Evolutionary conservation across 2,888 invertebrate genomes (phyloP).

Genomic region (Eupeodes luniger): DNA sequence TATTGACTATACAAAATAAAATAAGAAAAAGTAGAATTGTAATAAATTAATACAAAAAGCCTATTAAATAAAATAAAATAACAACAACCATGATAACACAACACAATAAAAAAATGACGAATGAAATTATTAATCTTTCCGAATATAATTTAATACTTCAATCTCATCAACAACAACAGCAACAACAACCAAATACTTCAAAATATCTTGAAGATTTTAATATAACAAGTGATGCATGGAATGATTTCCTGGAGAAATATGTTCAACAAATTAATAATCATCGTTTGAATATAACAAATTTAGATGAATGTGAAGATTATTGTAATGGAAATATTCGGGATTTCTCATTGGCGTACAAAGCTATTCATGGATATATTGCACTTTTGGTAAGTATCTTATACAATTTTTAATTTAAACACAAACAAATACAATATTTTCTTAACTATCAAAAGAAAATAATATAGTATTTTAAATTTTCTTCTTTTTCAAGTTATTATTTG

Average conservation of each 20-base stretch:
- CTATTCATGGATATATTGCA: conserved; percentile 93
- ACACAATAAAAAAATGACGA: conserved; percentile 65
- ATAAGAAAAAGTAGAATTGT: not conserved
- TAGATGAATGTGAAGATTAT: conserved; percentile 84
- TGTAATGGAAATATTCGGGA: conserved; percentile 87
- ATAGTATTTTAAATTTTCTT: too few relatives aligned
- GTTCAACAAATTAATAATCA: conserved; percentile 75
- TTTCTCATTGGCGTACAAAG: conserved; percentile 87
- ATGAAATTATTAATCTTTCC: conserved; percentile 58
- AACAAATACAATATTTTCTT: too few relatives aligned
- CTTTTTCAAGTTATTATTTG: too few relatives aligned
- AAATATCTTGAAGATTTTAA: conserved; percentile 73
- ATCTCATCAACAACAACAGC: conserved; percentile 44
- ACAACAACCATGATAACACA: conserved; percentile 52
- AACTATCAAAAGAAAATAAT: not conserved
- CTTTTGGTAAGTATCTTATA: conserved; percentile 87
- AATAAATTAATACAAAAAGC: not conserved
- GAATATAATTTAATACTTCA: conserved; percentile 68
- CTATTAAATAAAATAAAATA: not conserved
- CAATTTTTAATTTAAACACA: not conserved
- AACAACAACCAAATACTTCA: conserved; percentile 55
- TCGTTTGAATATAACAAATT: conserved; percentile 52
- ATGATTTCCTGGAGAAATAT: conserved; percentile 79
- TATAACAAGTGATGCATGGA: conserved; percentile 79
- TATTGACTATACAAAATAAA: not conserved